A percentile compares a stretch with the other conserved stretches of the same genome.
These are phyloP conservation scores for Eilema griseolum DNA, from an alignment of 2,888 invertebrate genomes.

Conservation along the genomic window DNA sequence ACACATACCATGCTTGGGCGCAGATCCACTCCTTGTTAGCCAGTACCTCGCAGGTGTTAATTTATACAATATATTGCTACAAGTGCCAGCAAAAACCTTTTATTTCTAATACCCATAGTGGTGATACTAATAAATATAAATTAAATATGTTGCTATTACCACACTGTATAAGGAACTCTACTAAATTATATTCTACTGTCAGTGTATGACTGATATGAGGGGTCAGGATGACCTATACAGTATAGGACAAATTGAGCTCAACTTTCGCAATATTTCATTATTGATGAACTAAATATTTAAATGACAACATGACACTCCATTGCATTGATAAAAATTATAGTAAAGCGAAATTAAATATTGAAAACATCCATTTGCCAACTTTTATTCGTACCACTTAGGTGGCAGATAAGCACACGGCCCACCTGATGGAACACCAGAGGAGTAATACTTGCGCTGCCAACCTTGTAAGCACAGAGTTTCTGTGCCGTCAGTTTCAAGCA, in stretches of 20 bases:
- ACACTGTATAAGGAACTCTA: neutral
- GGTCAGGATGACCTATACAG: neutral
- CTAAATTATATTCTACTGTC: neutral
- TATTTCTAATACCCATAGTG: neutral
- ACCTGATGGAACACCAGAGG: too few relatives aligned
- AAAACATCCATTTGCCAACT: too few relatives aligned
- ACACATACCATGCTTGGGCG: slow-evolving; percentile 66
- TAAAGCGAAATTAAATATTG: too few relatives aligned
- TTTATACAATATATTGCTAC: slow-evolving; percentile 18
- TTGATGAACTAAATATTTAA: too few relatives aligned
- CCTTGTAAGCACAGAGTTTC: too few relatives aligned
- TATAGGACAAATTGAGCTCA: neutral
- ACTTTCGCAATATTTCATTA: too few relatives aligned
- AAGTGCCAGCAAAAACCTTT: slow-evolving; percentile 24
- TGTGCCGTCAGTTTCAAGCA: too few relatives aligned
- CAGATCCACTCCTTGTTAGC: slow-evolving; percentile 40
- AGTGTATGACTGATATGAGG: neutral
- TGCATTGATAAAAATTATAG: too few relatives aligned
- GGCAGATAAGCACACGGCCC: too few relatives aligned
- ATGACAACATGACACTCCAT: too few relatives aligned
- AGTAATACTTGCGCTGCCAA: too few relatives aligned
- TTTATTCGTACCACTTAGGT: too few relatives aligned
- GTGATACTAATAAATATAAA: neutral
- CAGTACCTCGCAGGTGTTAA: slow-evolving; percentile 36
- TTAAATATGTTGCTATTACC: neutral